Conservation (phyloP, 2,113 vertebrate species). For the Nothoprocta pentlandii region DNA sequence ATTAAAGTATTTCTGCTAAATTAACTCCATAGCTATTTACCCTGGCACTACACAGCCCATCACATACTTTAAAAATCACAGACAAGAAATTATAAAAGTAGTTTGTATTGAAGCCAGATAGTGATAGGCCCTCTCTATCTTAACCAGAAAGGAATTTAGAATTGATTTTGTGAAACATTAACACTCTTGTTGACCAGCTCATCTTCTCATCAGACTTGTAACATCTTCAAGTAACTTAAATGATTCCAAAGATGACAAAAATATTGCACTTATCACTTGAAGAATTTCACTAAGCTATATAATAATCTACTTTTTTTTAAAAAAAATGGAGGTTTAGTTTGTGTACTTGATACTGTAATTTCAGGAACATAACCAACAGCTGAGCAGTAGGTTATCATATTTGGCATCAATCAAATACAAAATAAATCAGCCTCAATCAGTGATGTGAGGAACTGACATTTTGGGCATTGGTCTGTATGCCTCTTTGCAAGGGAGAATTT, state of each 20-base stretch:
- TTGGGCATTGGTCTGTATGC: neutral
- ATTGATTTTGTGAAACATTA: neutral
- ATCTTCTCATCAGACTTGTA: neutral
- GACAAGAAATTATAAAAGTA: neutral
- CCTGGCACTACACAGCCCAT: neutral
- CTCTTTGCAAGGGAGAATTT: slow-evolving; percentile 22
- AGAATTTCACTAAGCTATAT: neutral
- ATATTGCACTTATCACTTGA: neutral
- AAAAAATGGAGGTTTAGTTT: neutral
- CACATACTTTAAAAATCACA: neutral
- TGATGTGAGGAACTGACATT: neutral
- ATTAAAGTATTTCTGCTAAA: neutral
- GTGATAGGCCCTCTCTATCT: neutral
- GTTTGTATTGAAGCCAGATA: neutral
- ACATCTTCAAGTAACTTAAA: neutral
- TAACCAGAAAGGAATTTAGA: slow-evolving; percentile 1
- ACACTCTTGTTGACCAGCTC: neutral
- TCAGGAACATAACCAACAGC: neutral
- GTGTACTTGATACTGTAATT: neutral
- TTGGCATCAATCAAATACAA: neutral
- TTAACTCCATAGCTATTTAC: neutral
- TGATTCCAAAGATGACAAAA: neutral
- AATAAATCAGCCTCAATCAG: neutral
- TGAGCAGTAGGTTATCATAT: neutral
- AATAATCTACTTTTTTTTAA: neutral